Evolutionary conservation across 1,140 invertebrate species (phyloP).

Genomic region (Drosophila lowei): DNA sequence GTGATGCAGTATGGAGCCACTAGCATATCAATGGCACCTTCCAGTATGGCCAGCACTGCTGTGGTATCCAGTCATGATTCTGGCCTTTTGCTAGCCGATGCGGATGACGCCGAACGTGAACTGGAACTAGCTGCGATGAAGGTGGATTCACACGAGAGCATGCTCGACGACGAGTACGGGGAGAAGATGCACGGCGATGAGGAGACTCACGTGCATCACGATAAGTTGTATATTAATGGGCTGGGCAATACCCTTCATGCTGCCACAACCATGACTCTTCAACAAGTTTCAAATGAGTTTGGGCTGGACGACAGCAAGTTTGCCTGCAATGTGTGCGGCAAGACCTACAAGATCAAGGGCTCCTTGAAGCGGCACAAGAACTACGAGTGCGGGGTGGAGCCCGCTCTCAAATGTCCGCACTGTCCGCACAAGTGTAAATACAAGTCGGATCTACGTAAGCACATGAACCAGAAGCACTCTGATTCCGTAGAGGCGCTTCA

Average conservation of each 20-base stretch:
- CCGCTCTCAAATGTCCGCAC: conserved; percentile 75
- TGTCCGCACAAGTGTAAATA: conserved; percentile 83
- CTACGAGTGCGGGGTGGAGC: conserved; percentile 86
- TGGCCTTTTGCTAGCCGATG: conserved; percentile 60
- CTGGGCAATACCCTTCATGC: conserved; percentile 23
- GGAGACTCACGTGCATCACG: conserved; percentile 8
- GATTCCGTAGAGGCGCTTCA: conserved; percentile 49
- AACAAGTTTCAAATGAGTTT: conserved; percentile 51
- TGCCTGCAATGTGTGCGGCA: conserved; percentile 84
- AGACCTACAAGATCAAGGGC: conserved; percentile 85
- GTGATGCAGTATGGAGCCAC: conserved; percentile 77
- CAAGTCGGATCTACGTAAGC: conserved; percentile 80
- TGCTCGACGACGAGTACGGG: conserved; percentile 43
- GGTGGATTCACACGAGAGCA: conserved; percentile 38
- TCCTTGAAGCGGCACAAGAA: conserved; percentile 85
- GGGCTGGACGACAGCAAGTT: conserved; percentile 73
- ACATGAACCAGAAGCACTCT: conserved; percentile 78
- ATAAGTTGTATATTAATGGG: conserved; percentile 61
- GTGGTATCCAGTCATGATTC: conserved; percentile 59
- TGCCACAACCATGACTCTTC: conserved; percentile 50
- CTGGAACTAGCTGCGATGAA: conserved; percentile 65
- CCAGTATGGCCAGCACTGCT: conserved; percentile 35
- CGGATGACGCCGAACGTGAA: conserved; percentile 65
- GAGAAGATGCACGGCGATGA: conserved; percentile 31
- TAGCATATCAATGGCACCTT: conserved; percentile 57